phyloP scores from a whole-genome alignment of 2,888 invertebrate species.

The Lymantria monacha region DNA sequence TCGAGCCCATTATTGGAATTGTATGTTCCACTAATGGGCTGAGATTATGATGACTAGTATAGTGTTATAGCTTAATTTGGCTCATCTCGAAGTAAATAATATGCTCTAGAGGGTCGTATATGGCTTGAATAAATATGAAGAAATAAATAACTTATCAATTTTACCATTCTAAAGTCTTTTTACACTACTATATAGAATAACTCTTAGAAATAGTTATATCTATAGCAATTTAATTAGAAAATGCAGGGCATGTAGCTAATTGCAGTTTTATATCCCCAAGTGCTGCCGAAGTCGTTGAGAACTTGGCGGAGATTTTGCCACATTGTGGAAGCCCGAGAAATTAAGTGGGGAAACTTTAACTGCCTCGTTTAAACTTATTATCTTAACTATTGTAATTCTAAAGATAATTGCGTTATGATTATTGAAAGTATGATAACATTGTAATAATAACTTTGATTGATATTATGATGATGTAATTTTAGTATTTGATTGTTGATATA shows the following conservation, averaged over 20 bases:
- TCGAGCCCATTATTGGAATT: too few species aligned
- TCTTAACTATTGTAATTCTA: slow-evolving; percentile 39
- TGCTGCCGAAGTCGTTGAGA: slow-evolving; percentile 37
- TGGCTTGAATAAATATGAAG: too few species aligned
- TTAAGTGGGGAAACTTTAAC: slow-evolving; percentile 29
- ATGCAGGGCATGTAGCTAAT: slow-evolving; percentile 35
- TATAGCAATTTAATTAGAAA: slow-evolving; percentile 14
- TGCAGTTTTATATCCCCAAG: slow-evolving; percentile 41
- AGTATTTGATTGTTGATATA: too few species aligned
- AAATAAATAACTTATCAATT: too few species aligned
- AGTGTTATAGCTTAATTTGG: too few species aligned
- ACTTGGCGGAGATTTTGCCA: slow-evolving; percentile 25
- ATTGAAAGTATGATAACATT: slow-evolving; percentile 12
- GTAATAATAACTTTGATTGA: background rate
- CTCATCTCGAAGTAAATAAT: too few species aligned
- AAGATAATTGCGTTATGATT: slow-evolving; percentile 28
- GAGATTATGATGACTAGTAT: too few species aligned
- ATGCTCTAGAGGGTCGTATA: too few species aligned
- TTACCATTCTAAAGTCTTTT: too few species aligned
- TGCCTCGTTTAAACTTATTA: slow-evolving; percentile 36
- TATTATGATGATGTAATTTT: background rate
- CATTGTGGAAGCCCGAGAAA: slow-evolving; percentile 10
- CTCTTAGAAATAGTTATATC: background rate
- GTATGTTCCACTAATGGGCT: too few species aligned
- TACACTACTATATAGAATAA: too few species aligned